A percentile compares a stretch with the other conserved stretches of the same genome.
Evolutionary conservation across 2,888 invertebrate species (phyloP).

Genomic region (Chaitophorus viminalis): DNA sequence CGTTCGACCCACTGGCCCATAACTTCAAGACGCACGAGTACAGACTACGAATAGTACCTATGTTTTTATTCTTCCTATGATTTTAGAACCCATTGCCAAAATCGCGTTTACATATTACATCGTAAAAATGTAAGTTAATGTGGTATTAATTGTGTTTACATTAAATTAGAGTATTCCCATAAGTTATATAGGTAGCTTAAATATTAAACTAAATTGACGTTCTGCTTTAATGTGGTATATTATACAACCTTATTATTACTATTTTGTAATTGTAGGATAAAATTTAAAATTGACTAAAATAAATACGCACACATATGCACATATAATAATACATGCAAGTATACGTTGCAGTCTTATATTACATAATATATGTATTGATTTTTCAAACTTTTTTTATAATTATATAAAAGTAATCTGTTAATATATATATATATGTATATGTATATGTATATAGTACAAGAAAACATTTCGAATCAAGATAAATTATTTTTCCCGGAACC

Average conservation of each 20-base stretch:
- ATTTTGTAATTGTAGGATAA: background rate
- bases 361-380: too few species aligned
- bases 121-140: slow-evolving; percentile 11
- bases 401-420: too few species aligned
- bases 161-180: slow-evolving; percentile 10
- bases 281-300: too few species aligned
- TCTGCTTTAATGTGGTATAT: background rate
- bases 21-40: slow-evolving; percentile 19
- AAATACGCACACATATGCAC: background rate
- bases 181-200: background rate
- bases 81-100: slow-evolving; percentile 8
- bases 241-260: background rate
- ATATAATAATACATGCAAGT: background rate
- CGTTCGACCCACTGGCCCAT: slow-evolving; percentile 62
- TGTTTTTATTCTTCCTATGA: slow-evolving; percentile 16
- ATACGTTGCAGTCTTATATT: background rate
- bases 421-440: too few species aligned
- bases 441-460: too few species aligned
- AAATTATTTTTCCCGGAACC: slow-evolving; percentile 53
- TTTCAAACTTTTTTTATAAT: too few species aligned
- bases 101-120: background rate
- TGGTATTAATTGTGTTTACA: slow-evolving; percentile 27
- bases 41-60: too few species aligned
- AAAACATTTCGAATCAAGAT: background rate
- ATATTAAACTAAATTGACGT: background rate